These are phyloP conservation scores for Acropternis orthonyx DNA, from an alignment of 2,797 vertebrate species.

Conservation along the genomic window DNA sequence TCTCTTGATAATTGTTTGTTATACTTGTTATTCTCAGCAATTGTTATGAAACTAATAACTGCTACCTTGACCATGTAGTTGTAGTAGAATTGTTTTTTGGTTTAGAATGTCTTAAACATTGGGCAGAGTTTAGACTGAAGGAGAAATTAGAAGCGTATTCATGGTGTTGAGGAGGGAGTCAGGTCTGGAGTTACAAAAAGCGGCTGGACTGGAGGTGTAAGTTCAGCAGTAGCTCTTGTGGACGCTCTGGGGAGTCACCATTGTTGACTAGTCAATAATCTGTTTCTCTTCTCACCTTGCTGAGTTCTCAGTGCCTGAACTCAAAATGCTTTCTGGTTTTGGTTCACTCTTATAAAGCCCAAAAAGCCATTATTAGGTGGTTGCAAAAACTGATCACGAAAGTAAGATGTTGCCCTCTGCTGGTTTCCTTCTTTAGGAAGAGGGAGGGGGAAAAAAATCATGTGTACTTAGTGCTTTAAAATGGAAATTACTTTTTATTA, in stretches of 20 bases:
- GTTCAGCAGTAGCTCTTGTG: neutral
- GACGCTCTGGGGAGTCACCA: neutral
- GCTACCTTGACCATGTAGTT: neutral
- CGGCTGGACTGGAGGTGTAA: neutral
- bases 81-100: neutral
- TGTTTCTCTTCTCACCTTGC: neutral
- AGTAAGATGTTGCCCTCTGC: conserved; percentile 61
- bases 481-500: neutral
- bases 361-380: neutral
- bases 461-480: neutral
- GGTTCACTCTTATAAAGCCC: neutral
- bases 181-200: neutral
- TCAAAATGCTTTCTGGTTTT: neutral
- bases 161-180: neutral
- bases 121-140: neutral
- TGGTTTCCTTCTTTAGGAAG: neutral
- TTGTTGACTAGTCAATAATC: neutral
- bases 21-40: neutral
- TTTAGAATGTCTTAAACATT: neutral
- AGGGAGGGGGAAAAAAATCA: no score
- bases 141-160: neutral
- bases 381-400: neutral
- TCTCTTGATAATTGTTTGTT: neutral
- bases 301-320: neutral
- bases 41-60: neutral